Evolutionary conservation across 2,797 vertebrate genomes (phyloP), one percentile per base, ranked within the genome.

Genomic region (Loris lydekkerianus): DNA sequence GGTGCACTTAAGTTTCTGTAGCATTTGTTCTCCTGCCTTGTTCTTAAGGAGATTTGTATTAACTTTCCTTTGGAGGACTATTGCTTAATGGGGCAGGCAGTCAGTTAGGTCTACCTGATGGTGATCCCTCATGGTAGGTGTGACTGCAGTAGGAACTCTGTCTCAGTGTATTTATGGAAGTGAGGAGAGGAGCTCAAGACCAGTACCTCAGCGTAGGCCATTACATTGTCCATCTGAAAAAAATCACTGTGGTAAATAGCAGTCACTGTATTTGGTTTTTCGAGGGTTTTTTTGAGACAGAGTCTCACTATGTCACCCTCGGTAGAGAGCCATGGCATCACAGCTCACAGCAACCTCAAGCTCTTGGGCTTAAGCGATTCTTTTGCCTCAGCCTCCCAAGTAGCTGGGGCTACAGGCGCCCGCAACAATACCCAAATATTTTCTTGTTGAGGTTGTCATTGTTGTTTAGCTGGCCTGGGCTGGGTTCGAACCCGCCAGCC

Each of bases 11-110:
- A 9, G 15, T 63, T 70, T 89, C 40, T 93, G 5, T 18, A 77
- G 7, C 31, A 46, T 91, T 93, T 81, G 70, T 78, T 72, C 25
- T 72, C 9, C 31, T 65, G 10, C 67, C 27, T 63, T 84, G 8
- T 94, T 72, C 40, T 83, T 86, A 69, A 93, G 34, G 60, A 92
- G 23, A 1, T 94, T 95, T 96, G 86, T 88, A 53, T 27, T 87
- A 72, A 37, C 69, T 77, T 95, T 67, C 5, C 17, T 56, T 5
- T 65, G 75, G 31, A 93, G 69, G 65, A 89, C 91, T 40, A 58
- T 60, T 72, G 43, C 25, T 96, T 97, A 82, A 61, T 92, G 46
- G 56, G 6, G 8, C 65, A n/a, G 11, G 5, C 67, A 88, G 43
- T 89, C 76, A 82, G 23, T 75, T 17, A 60, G 11, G 14, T 86